Evolutionary conservation across 2,888 invertebrate species (phyloP).

Genomic region (Digitonthophagus gazella): DNA sequence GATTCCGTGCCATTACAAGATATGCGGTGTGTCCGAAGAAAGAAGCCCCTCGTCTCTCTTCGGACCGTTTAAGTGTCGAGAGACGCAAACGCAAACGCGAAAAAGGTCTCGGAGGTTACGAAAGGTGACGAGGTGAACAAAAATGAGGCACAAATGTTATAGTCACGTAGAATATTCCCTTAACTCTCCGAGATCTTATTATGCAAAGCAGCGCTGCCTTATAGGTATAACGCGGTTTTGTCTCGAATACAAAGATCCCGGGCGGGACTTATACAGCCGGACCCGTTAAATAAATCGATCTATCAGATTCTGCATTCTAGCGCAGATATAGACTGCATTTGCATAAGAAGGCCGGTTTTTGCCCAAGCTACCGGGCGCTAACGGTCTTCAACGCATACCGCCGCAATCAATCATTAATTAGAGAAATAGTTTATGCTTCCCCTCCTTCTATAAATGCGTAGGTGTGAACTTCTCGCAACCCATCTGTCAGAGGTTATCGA

Average conservation of each 20-base stretch:
- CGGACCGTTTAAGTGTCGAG: background rate
- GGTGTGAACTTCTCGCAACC: no score
- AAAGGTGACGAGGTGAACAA: conserved; percentile 8
- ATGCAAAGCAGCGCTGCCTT: conserved; percentile 10
- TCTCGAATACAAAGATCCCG: conserved; percentile 12
- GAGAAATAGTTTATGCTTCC: no score
- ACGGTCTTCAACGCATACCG: background rate
- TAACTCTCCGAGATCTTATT: conserved; percentile 13
- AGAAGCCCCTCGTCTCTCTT: no score
- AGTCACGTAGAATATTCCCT: conserved; percentile 6
- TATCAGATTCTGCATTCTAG: conserved; percentile 2
- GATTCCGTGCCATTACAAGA: background rate
- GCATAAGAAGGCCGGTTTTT: conserved; percentile 2
- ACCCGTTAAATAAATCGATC: conserved; percentile 9
- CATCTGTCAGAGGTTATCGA: no score
- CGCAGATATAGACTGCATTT: background rate
- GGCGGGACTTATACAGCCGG: conserved; percentile 9
- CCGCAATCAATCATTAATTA: no score
- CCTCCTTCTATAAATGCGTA: no score
- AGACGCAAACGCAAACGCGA: background rate
- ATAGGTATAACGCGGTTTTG: conserved; percentile 13
- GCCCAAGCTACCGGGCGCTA: no score
- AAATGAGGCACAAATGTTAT: conserved; percentile 7
- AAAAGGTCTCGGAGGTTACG: background rate
- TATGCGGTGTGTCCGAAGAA: background rate